Evolutionary conservation across 1,140 invertebrate species (phyloP), one percentile per base, ranked within the genome.

Genomic region (Zaprionus vittiger): DNA sequence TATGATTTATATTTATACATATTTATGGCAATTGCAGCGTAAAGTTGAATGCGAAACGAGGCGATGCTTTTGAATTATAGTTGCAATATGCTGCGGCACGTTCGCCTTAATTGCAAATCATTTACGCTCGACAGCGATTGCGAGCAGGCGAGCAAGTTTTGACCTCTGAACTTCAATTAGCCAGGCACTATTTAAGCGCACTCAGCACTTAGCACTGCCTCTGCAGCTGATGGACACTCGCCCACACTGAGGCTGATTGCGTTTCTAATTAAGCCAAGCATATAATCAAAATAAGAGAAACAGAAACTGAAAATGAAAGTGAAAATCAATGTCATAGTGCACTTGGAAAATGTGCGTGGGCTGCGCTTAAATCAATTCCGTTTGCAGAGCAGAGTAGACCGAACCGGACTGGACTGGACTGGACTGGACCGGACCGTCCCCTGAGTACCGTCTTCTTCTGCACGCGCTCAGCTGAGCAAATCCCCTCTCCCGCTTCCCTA

Each of bases 181-280:
- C 26, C 59, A 54, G 34, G 41, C 41, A 47, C n/a, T 17, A 4
- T 17, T 17, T 17, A 44, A n/a, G 41, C n/a, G 41, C 41, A 7
- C 15, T 7, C 7, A 44, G 60, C 34, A 24, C 22, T 14, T 20
- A 17, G 26, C 7, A 34, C 6, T 2, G 17, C 14, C 14, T 26
- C 34, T 60, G 20, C 34, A 22, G 15, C 7, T 38, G 57, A 20
- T 17, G 17, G 22, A 15, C 38, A 55, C 17, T 63, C 4, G 52
- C 61, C 28, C 62, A 24, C 31, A 69, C 14, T 41, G 15, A 12
- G 6, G 28, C 38, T 24, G 56, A 56, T 59, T 57, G 77, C 80
- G 80, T 76, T 74, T 80, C 47, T 86, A 85, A 86, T 86, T 83
- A 86, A 49, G 68, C 26, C n/a, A 9, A 22, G 65, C 24, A 71